Base-by-base conservation (phyloP, 1,140 invertebrate genomes). In the Doryteuthis pealeii region DNA sequence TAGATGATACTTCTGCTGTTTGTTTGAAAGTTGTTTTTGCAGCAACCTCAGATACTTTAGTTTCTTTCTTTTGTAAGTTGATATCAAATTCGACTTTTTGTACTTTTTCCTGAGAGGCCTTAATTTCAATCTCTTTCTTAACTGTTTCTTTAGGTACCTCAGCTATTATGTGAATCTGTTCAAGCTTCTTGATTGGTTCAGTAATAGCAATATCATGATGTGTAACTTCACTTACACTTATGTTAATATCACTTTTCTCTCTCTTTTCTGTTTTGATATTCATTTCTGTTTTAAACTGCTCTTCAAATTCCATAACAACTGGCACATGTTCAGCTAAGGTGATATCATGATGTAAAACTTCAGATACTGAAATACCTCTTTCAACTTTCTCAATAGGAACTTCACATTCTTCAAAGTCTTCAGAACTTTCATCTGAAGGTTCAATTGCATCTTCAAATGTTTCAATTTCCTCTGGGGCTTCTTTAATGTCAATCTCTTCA, bases 391-490 rank as follows among this genome's bases (percentile, higher is more conserved):
- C 12, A 28, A 62, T 22, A n/a, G 10, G 12, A 62, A 62, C 54
- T 62, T 62, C 26, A 8, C 65, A 71, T 45, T 76, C 71, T 18
- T 15, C 45, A 18, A 65, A 33, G 6, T 26, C 35, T 14, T 68
- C 70, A 32, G 35, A 32, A 28, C 30, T 68, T 71, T 73, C 58
- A 30, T 28, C 28, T 2, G 72, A 33, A 33, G 73, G 33, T 43
- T n/a, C 28, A 65, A 31, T 33, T 71, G 67, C 40, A 26, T 70
- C 71, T 67, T 77, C 71, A 54, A 69, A 49, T 26, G 62, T 32
- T 70, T 72, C 73, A 15, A 70, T 70, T 66, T 70, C 72, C 31
- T 70, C 72, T 74, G 72, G 69, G 54, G 65, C 77, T 22, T 62
- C 12, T 33, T 71, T 71, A 26, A 77, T 67, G 33, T 69, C 40